Evolutionary conservation across 2,797 vertebrate genomes (phyloP).

Genomic region (Thalassophryne amazonica): DNA sequence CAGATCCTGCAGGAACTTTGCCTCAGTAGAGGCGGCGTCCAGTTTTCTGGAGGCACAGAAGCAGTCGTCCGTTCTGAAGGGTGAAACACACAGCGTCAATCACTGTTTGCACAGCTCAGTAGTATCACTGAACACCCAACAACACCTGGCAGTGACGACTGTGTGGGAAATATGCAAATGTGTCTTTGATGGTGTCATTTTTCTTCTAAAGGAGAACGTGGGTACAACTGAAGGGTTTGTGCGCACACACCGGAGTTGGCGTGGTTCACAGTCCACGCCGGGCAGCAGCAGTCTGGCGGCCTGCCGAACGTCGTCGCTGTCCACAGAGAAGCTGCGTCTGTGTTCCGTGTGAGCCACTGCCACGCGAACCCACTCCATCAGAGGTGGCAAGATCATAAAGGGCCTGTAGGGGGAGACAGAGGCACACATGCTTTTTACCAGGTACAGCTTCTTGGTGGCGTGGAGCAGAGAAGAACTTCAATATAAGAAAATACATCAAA

Average conservation of each 20-base stretch:
- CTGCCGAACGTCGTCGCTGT: constrained; percentile 98
- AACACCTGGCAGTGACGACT: background rate
- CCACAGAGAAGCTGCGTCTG: constrained; percentile 94
- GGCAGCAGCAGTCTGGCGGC: constrained; percentile 92
- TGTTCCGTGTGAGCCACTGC: constrained; percentile 91
- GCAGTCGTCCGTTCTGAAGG: constrained; percentile 93
- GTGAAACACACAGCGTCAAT: constrained; percentile 37
- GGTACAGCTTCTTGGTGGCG: too few species aligned
- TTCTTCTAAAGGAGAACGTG: too few species aligned
- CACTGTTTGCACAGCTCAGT: constrained; percentile 11
- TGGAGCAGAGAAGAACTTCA: too few species aligned
- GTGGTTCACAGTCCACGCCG: constrained; percentile 95
- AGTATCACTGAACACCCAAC: constrained; percentile 9
- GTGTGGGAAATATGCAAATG: background rate
- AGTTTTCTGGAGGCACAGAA: constrained; percentile 94
- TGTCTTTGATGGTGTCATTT: background rate
- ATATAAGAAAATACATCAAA: too few species aligned
- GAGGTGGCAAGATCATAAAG: constrained; percentile 90
- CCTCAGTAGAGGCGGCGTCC: constrained; percentile 93
- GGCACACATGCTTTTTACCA: constrained; percentile 1
- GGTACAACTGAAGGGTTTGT: background rate
- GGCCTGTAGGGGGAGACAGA: constrained; percentile 83
- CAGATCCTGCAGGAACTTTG: constrained; percentile 95
- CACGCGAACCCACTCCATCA: constrained; percentile 98
- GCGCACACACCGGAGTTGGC: constrained; percentile 84